Evolutionary conservation across 1,140 invertebrate species (phyloP), one percentile per base, ranked within the genome.

Genomic region (Ceratina australensis): DNA sequence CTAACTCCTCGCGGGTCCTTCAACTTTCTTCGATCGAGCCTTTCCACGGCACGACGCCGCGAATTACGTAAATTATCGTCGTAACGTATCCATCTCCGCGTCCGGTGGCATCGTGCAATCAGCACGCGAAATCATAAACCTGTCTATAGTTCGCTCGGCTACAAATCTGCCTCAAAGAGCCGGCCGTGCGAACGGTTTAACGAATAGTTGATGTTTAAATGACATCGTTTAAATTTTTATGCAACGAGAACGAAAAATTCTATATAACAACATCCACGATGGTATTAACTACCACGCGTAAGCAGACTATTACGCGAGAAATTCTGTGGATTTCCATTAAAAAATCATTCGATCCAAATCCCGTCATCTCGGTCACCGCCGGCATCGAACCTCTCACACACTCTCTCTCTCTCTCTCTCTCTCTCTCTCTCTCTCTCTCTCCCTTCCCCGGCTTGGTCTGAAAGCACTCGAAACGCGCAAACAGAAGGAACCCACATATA

Each of bases 11-110:
- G 15, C 22, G 59, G 59, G 59, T 78, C 75, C 75, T 78, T 79
- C 77, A 42, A 65, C 74, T 71, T 71, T 66, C 77, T 59, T 66
- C 52, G 13, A 49, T 54, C 72, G 49, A 4, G 3, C 69, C 50
- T 65, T 71, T 22, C 12, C 65, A 47, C 61, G 42, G n/a, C 33
- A 50, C 61, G 42, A 16, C 42, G 52, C 69, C 74, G 57, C 80
- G 63, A 79, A 82, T 84, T 79, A 72, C 78, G 64, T 65, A 67
- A 83, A 81, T 83, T 83, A 81, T 86, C 77, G 24, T 7, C 54
- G 22, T 61, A 80, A 74, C 57, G 42, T 26, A 50, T 69, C 50
- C 13, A 56, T 26, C 42, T 10, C 33, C 33, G 33, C 54, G 54
- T 22, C 7, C 16, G 22, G 47, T 33, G 5, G 12, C 56, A 18